Base-by-base conservation (phyloP, 1,140 invertebrate species). In the Drosophila subpulchrella region DNA sequence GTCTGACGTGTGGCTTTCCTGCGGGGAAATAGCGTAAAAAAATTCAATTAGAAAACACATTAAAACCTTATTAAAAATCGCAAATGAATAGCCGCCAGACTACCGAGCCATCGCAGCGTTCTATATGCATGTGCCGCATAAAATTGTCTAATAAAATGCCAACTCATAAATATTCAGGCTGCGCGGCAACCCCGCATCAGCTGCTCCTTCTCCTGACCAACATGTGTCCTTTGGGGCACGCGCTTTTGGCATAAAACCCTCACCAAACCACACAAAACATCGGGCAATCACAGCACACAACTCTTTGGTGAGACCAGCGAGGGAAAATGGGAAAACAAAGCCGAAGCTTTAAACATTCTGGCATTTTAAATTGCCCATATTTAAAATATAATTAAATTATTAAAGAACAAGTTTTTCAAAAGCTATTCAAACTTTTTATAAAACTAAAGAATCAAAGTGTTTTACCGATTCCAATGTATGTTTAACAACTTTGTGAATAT, bases 1-100 rank as follows among this genome's bases (percentile, higher is more conserved):
- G 98, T 96, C 84, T 97, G 96, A 58, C 97, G 94, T 53, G 97
- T 97, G 41, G 97, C 97, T 94, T 98, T 98, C 92, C 97, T 97
- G 94, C 56, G 44, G n/a, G n/a, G 92, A 91, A 81, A 56, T 11
- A n/a, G 15, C 2, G n/a, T 1, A 11, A 11, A n/a, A 12, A 13
- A 24, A 27, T 24, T 46, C 30, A 44, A 12, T 51, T 41, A 27
- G 15, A 11, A 74, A 65, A 68, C 41, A 38, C 74, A 82, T 82
- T 85, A 84, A 86, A 89, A 72, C 59, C 51, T 67, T 63, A 72
- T 84, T 78, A 88, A 59, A 78, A 58, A 77, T 57, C 39, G 59
- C 75, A 76, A 86, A 76, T 83, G 71, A 80, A 80, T 63, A 39
- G 57, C 46, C 56, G 61, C 38, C 54, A 59, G 30, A 24, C 51